These are phyloP conservation scores for Oreotrochilus melanogaster DNA, from an alignment of 2,113 vertebrate species.

Conservation along the genomic window DNA sequence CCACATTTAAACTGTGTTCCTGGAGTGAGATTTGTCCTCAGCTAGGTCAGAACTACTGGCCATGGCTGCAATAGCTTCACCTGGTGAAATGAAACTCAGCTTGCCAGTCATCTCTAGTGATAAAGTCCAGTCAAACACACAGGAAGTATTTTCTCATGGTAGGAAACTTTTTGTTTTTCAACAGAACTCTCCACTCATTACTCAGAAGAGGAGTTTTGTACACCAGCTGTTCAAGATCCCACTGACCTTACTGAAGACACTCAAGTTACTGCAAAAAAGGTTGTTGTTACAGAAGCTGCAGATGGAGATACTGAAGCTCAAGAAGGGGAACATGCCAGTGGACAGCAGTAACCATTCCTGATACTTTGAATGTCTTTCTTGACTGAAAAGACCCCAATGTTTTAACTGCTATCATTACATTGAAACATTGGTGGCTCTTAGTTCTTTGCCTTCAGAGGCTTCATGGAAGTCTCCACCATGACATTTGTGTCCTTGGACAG, in stretches of 20 bases:
- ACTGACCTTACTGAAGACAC: background rate
- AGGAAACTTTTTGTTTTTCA: background rate
- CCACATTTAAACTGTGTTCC: background rate
- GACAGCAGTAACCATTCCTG: background rate
- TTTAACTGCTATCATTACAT: fast-evolving
- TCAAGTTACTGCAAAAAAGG: background rate
- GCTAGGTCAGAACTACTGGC: background rate
- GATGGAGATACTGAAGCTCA: background rate
- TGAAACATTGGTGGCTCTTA: background rate
- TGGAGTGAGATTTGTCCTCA: background rate
- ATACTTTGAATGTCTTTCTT: background rate
- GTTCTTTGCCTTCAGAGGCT: background rate
- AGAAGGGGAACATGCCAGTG: background rate
- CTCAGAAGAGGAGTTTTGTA: background rate
- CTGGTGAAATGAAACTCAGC: background rate
- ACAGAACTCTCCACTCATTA: slow-evolving; percentile 29
- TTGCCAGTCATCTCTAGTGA: background rate
- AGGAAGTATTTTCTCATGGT: background rate
- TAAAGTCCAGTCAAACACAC: background rate
- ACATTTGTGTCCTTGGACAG: background rate
- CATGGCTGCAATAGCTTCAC: background rate
- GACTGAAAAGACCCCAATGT: fast-evolving
- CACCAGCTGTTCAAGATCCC: background rate
- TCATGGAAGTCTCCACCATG: background rate
- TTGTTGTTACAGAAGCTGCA: background rate